Base-by-base conservation (phyloP, 2,113 vertebrate genomes). In the Caloenas nicobarica region DNA sequence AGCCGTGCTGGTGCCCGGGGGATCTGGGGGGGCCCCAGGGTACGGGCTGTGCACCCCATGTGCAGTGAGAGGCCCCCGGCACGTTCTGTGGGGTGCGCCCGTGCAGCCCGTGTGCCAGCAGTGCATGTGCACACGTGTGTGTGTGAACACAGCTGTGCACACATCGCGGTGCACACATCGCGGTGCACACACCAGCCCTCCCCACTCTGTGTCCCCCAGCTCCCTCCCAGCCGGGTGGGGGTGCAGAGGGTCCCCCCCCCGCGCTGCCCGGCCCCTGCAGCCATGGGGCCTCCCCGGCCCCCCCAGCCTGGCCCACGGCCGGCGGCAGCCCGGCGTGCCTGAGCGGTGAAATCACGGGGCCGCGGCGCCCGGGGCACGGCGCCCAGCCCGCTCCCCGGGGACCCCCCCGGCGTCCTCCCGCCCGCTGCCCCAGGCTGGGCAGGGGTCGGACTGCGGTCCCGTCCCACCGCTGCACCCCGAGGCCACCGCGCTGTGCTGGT, bases 271-370 rank as follows among this genome's bases (percentile, higher is more conserved):
- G 11, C 2, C 8, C 57, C 46, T 7, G 6, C 7, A 2, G 51
- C 31, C 16, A 5, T 5, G 21, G 86, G 78, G 31, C 78, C 94
- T 81, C 71, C 81, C 68, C 7, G 3, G 9, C 15, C 34, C 50
- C 26, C 78, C 51, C 51, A 23, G 64, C 12, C 71, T 88, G 93
- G 91, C 91, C 66, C 16, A 5, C 6, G 22, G 85, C 48, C 15
- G 4, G 58, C 3, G 3, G 70, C 48, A 60, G 85, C 78, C 54
- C 26, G 3, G 83, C 70, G 18, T 96, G 93, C 81, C 50, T 64
- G 65, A 24, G 24, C 11, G 57, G 51, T 97, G 96, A 97, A 31
- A 85, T 95, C 95, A 95, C 28, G 19, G 68, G 88, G 77, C 60
- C 5, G 57, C 10, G 5, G 70, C 48, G 89, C 64, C 89, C 51